Evolutionary conservation across 2,113 vertebrate species (phyloP).

Genomic region (Plotosus lineatus): DNA sequence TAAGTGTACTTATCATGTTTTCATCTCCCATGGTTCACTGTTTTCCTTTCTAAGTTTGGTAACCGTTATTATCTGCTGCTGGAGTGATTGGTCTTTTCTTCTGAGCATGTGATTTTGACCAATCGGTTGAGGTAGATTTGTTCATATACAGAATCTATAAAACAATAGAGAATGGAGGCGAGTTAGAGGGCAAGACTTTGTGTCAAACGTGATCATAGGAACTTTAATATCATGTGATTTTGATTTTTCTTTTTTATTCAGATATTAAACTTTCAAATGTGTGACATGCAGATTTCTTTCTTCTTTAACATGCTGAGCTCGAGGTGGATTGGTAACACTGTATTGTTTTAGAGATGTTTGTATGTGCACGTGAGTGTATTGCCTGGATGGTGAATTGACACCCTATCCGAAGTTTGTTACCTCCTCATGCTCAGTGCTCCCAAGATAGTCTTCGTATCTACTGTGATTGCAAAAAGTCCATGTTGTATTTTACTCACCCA

Average conservation of each 20-base stretch:
- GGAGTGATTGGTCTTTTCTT: background rate
- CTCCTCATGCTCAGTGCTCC: background rate
- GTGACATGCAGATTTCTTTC: background rate
- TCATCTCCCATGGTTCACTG: background rate
- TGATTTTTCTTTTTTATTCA: background rate
- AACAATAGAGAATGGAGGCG: background rate
- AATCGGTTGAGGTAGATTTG: background rate
- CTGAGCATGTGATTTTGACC: background rate
- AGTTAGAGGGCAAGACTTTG: background rate
- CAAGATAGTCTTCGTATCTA: background rate
- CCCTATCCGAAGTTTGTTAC: background rate
- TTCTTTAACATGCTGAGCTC: background rate
- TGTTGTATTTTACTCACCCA: no score
- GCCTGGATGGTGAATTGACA: background rate
- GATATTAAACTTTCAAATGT: background rate
- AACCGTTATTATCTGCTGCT: slow-evolving; percentile 6
- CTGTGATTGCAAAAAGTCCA: background rate
- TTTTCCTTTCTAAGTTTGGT: background rate
- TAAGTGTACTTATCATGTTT: slow-evolving; percentile 18
- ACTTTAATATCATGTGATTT: background rate
- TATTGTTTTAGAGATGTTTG: background rate
- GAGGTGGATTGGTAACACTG: background rate
- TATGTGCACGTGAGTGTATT: no score
- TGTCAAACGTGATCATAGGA: background rate
- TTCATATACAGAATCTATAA: background rate